Evolutionary conservation across 2,797 vertebrate species (phyloP).

Genomic region (Pangasius sanitwongsei): DNA sequence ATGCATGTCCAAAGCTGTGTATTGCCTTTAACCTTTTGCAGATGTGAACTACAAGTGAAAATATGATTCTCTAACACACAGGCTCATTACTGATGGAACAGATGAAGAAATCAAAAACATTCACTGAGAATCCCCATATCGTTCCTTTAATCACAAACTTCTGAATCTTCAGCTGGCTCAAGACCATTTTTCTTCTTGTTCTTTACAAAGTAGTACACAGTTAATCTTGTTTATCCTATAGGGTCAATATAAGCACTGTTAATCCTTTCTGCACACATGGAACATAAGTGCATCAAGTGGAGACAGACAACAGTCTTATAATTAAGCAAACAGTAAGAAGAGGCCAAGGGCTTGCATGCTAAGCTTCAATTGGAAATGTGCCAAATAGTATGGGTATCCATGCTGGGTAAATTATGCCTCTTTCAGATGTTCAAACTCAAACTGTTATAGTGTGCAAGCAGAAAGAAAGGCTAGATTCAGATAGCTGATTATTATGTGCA

Average conservation of each 20-base stretch:
- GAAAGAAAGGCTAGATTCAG: neutral
- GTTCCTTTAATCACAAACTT: neutral
- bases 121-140: neutral
- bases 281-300: neutral
- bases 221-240: neutral
- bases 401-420: neutral
- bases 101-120: constrained; percentile 2
- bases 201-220: neutral
- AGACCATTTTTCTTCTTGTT: neutral
- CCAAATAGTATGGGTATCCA: neutral
- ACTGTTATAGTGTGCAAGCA: neutral
- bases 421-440: constrained; percentile 18
- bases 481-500: neutral
- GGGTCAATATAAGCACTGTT: neutral
- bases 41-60: neutral
- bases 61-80: neutral
- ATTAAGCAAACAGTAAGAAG: constrained; percentile 18
- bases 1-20: constrained; percentile 8
- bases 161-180: neutral
- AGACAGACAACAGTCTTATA: neutral
- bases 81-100: neutral
- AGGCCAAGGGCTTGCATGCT: neutral
- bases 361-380: neutral
- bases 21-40: constrained; percentile 4
- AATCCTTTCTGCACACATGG: constrained; percentile 6